phyloP scores from a whole-genome alignment of 2,797 vertebrate species.

The Coendou prehensilis region DNA sequence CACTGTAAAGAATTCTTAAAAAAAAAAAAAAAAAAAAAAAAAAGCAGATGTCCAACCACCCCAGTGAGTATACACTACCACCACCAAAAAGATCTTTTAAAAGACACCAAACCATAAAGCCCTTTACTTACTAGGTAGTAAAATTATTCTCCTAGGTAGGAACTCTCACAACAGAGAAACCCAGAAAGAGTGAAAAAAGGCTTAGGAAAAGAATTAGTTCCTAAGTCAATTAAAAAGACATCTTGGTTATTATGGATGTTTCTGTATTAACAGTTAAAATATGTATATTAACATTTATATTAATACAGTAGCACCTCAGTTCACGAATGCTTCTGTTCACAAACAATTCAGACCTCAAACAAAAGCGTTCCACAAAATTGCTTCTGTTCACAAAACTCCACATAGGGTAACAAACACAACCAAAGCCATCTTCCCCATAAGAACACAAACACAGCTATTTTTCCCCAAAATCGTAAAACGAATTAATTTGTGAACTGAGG shows the following conservation, averaged over 20 bases:
- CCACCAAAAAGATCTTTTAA: conserved; percentile 29
- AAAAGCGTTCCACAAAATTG: background rate
- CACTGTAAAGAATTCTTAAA: background rate
- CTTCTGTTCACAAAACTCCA: background rate
- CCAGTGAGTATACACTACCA: background rate
- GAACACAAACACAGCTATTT: background rate
- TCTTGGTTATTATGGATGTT: background rate
- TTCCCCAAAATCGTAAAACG: background rate
- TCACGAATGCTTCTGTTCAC: background rate
- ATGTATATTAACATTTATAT: background rate
- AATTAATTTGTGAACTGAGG: background rate
- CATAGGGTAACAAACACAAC: background rate
- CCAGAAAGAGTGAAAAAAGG: background rate
- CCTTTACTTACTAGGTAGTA: background rate
- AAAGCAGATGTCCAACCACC: background rate
- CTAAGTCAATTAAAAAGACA: conserved; percentile 13
- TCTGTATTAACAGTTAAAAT: background rate
- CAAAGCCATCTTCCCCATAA: background rate
- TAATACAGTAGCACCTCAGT: background rate
- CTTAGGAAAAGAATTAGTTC: conserved; percentile 11
- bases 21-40: background rate
- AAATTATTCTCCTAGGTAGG: background rate
- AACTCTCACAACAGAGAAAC: conserved; percentile 30
- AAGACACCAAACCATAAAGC: conserved; percentile 6
- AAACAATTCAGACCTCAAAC: background rate